phyloP scores from a whole-genome alignment of 2,888 invertebrate species.

The Podabrus alpinus region DNA sequence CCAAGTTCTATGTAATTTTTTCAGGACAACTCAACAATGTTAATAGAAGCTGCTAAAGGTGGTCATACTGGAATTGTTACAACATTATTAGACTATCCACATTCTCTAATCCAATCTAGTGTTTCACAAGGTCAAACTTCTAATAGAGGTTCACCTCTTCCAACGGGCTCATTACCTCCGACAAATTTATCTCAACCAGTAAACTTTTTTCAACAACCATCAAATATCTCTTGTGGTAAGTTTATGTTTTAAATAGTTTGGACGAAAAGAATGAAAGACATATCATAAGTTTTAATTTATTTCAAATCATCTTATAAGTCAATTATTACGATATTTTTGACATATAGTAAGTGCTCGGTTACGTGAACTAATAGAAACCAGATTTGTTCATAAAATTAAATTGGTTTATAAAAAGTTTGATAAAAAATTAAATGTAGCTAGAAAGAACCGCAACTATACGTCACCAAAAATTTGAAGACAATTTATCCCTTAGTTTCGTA shows the following conservation, averaged over 20 bases:
- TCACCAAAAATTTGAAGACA: no score
- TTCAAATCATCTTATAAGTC: no score
- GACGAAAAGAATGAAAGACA: not conserved
- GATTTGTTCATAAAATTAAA: no score
- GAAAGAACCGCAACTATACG: no score
- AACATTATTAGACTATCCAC: conserved; percentile 91
- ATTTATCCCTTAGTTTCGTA: no score
- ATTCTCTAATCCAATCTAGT: conserved; percentile 71
- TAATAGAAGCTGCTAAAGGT: conserved; percentile 97
- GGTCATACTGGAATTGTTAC: conserved; percentile 96
- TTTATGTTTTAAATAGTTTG: conserved; percentile 19
- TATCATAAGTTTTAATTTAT: not conserved
- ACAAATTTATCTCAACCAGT: conserved; percentile 35
- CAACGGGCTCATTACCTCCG: conserved; percentile 40
- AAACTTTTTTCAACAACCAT: conserved; percentile 54
- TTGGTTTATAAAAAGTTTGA: no score
- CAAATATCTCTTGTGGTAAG: conserved; percentile 45
- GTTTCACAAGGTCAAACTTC: conserved; percentile 51
- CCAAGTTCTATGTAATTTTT: conserved; percentile 4
- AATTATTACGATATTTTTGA: no score
- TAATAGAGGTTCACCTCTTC: conserved; percentile 50
- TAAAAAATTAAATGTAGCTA: no score
- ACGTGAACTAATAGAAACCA: no score
- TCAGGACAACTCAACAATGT: conserved; percentile 94
- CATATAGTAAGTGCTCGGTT: no score